Base-by-base conservation (phyloP, 2,888 invertebrate species). In the Mellilla xanthometata region DNA sequence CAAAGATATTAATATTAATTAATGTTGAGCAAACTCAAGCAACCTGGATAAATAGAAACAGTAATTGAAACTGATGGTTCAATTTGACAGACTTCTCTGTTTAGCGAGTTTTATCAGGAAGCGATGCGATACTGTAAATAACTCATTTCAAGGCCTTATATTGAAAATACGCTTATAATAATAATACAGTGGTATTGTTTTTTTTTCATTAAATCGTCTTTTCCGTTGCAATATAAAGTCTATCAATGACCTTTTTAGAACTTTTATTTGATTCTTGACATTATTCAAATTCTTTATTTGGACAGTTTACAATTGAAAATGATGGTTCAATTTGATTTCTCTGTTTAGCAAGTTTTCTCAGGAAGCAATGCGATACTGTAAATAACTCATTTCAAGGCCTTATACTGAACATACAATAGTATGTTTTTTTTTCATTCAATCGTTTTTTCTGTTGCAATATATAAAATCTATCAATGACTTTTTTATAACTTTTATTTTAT, bases 1-100 rank as follows among this genome's bases (percentile, higher is more conserved):
- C 38, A 50, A 50, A 58, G 51, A 53, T 53, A 58, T 58, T 58
- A 55, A 58, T 53, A 55, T 47, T 53, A 58, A 58, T 55, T 52
- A 55, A 48, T 39, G 48, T 39, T 50, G 52, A 40, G 31, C 35
- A 48, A 48, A 48, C 41, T 41, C 39, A 22, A 30, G 28, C 34
- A 42, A 39, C 33, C 12, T 38, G 29, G 8, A 28, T 11, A 28
- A 28, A 44, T 40, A 49, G 34, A 36, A 38, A 48, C 41, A 48
- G 47, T 41, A 38, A 29, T 41, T 41, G 26, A 32, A 32, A 31
- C 12, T 11, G 34, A 30, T 10, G 42, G 10, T 8, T 29, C 11
- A 11, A 24, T 29, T 29, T 35, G 9, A 28, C 15, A 19, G 15
- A 19, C 6, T 19, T 19, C 15, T 5, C 1, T 19, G 15, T 19